A percentile compares a stretch with the other conserved stretches of the same genome.
Evolutionary conservation across 1,140 invertebrate species (phyloP).

Genomic region (Leucophenga varia): DNA sequence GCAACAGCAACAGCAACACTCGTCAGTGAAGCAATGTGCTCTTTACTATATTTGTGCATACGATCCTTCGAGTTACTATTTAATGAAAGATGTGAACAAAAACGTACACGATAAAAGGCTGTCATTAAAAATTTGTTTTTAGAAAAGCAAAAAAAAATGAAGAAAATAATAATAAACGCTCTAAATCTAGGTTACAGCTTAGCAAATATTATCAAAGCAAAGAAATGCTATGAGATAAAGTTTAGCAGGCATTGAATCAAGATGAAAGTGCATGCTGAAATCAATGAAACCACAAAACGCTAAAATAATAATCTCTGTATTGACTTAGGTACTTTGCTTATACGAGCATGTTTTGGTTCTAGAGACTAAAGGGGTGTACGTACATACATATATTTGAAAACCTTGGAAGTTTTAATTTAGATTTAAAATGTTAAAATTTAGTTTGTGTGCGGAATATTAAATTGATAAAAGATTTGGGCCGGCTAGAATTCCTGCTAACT

Average conservation of each 20-base stretch:
- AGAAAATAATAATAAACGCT: too few relatives aligned
- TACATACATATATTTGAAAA: too few relatives aligned
- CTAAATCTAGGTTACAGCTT: conserved; percentile 44
- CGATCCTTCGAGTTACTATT: conserved; percentile 1
- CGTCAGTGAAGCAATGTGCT: conserved; percentile 5
- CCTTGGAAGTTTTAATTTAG: too few relatives aligned
- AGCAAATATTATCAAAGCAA: conserved; percentile 32
- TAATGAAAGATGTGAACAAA: conserved; percentile 50
- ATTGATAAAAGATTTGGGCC: too few relatives aligned
- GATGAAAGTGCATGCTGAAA: conserved; percentile 31
- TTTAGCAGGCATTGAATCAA: conserved; percentile 40
- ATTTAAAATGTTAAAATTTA: too few relatives aligned
- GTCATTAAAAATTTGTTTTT: conserved; percentile 50
- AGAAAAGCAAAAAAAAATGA: conserved; percentile 21
- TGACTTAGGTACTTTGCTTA: too few relatives aligned
- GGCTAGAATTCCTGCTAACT: too few relatives aligned
- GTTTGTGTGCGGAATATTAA: too few relatives aligned
- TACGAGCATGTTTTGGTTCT: too few relatives aligned
- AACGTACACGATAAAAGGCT: conserved; percentile 41
- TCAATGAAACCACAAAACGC: too few relatives aligned
- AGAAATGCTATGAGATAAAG: conserved; percentile 5
- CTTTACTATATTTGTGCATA: neutral
- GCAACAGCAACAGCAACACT: conserved; percentile 4
- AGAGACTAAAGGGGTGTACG: too few relatives aligned
- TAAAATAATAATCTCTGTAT: too few relatives aligned